phyloP scores from a whole-genome alignment of 2,113 vertebrate species.

The Catharus minimus region DNA sequence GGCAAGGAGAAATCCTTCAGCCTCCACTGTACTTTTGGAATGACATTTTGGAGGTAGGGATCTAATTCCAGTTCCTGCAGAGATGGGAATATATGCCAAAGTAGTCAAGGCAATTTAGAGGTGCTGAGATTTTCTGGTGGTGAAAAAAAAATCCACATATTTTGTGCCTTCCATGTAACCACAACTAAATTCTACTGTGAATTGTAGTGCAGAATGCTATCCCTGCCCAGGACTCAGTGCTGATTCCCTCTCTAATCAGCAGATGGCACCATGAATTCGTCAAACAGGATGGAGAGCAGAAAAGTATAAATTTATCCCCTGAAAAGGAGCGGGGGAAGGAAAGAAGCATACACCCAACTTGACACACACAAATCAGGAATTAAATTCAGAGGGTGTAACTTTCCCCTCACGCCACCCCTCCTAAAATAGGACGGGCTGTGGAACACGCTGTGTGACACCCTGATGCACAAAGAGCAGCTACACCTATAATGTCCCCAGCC shows the following conservation, averaged over 20 bases:
- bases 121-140: not conserved
- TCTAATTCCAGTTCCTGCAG: not conserved
- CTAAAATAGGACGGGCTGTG: not conserved
- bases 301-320: not conserved
- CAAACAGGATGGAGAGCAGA: not conserved
- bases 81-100: not conserved
- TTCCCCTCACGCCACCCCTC: not conserved
- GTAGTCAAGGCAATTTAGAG: not conserved
- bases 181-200: not conserved
- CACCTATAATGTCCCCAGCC: not conserved
- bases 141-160: not conserved
- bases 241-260: slow-evolving; percentile 26
- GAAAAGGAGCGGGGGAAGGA: not conserved
- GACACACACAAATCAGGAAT: slow-evolving; percentile 57
- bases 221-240: not conserved
- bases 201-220: not conserved
- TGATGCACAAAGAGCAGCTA: not conserved
- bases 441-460: not conserved
- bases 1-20: not conserved
- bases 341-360: not conserved
- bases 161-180: not conserved
- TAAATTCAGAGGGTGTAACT: slow-evolving; percentile 56
- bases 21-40: not conserved
- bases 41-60: not conserved
- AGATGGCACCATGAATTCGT: slow-evolving; percentile 74